Base-by-base conservation (phyloP, 2,888 invertebrate genomes). In the Erynnis tages region DNA sequence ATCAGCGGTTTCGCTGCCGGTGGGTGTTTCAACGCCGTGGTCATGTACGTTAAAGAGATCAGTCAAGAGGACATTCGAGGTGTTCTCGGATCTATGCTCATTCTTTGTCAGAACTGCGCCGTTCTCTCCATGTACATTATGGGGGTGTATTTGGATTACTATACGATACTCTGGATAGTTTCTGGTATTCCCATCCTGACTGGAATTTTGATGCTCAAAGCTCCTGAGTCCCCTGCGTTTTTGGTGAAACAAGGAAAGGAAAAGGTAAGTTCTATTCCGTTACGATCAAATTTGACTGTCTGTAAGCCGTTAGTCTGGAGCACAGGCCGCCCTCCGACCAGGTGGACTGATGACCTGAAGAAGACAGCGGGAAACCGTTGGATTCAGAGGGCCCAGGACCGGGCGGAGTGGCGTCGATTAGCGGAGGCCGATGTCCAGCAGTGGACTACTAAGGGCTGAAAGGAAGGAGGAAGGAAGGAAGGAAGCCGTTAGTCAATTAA, bases 171-270 rank as follows among this genome's bases (percentile, higher is more conserved):
- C 4, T 81, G 76, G 71, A 66, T 72, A 0, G 67, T 71, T 0
- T 14, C 79, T 0, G 61, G 66, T 10, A 50, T 82, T 2, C 76
- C 79, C 0, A 47, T 79, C 1, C n/a, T 75, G 0, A 73, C 72
- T 11, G 57, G 72, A 1, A 25, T 78, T 1, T 37, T 77, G 10
- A 72, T 85, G 67, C 27, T 75, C 7, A 73, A 69, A 54, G 77
- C 79, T 49, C 84, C 84, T 1, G 82, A 84, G 55, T 79, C 84
- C 1, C 86, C 87, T 10, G 74, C 79, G 1, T 81, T 71, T 60
- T 65, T 83, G 38, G 69, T 86, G 1, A 80, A 81, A 29, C 66
- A 61, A 17, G 82, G 76, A 4, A 73, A 70, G 41, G 60, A 69
- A 54, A 71, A 84, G 54, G 82, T 85, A 50, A 66, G 70, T 50